Evolutionary conservation across 2,888 invertebrate genomes (phyloP), one percentile per base, ranked within the genome.

Genomic region (Ormyrus nitidulus): DNA sequence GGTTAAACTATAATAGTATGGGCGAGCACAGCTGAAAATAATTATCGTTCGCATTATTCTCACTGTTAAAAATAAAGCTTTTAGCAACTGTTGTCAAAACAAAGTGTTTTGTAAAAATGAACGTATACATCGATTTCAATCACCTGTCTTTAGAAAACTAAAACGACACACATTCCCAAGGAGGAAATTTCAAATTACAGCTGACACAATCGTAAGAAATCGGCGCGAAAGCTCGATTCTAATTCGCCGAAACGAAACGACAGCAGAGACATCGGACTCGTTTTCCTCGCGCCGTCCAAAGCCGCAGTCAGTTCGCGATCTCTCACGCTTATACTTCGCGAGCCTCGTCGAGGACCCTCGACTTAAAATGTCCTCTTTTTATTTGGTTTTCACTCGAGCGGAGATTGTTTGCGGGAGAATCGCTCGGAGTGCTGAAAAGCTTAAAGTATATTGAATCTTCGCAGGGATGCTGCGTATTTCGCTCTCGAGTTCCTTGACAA

Each of bases 311-410:
- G 19, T 11, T 49, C 51, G 66, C 51, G n/a, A 56, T 61, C 49
- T 62, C 44, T 62, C 44, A n/a, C 46, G 13, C 5, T 53, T 53
- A 13, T 13, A 19, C 19, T 19, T 19, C 44, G 8, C 34, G 44
- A 70, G 48, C 6, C 34, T 34, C 4, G n/a, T 5, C 11, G 44
- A 11, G 13, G 48, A 13, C 34, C 58, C n/a, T 65, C 10, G 49
- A 56, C 46, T 74, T 54, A 56, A 34, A 49, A 65, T 44, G 34
- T 49, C n/a, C 56, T 66, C 56, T 66, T 75, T 66, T 75, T 66
- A 51, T 66, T 51, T 66, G 46, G 0, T 53, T 53, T 68, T 19
- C 61, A 61, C 53, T 68, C 19, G 58, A 51, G 5, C 19, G 19
- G 19, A n/a, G 58, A 58, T 74, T 74, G 8, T 66, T 44, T 34